Conservation (phyloP, 2,888 invertebrate genomes). For the Asteroscopus sphinx region DNA sequence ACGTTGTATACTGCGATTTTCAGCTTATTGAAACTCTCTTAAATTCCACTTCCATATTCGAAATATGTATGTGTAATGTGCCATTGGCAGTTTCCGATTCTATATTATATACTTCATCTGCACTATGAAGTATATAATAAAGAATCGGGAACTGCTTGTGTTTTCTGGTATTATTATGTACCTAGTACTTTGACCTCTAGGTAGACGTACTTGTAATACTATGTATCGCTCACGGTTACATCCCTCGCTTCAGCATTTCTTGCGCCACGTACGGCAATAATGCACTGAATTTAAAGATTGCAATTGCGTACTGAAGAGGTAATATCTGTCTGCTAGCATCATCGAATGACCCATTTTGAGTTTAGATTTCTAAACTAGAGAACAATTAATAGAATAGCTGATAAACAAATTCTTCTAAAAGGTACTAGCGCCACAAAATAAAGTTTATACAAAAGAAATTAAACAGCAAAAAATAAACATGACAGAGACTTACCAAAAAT, state of each 20-base stretch:
- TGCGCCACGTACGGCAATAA: conserved; percentile 26
- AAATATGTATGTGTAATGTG: too few relatives aligned
- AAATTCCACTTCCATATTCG: too few relatives aligned
- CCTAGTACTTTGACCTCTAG: neutral
- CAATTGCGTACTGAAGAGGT: conserved; percentile 23
- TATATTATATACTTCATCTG: too few relatives aligned
- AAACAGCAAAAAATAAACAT: conserved; percentile 19
- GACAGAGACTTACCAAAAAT: conserved; percentile 1
- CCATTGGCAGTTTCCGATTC: too few relatives aligned
- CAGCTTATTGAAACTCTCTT: too few relatives aligned
- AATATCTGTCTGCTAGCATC: conserved; percentile 27
- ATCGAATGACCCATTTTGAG: conserved; percentile 11
- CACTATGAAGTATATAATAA: too few relatives aligned
- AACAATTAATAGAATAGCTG: conserved; percentile 11
- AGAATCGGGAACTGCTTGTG: too few relatives aligned
- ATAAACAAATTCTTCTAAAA: conserved; percentile 1
- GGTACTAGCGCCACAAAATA: conserved; percentile 1
- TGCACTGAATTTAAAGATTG: conserved; percentile 45
- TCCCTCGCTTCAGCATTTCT: conserved; percentile 22
- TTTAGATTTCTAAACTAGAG: conserved; percentile 13
- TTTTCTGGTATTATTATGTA: too few relatives aligned
- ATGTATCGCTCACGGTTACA: conserved; percentile 23
- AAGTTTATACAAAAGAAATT: conserved; percentile 1
- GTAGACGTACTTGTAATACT: conserved; percentile 27
- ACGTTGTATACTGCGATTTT: too few relatives aligned